Evolutionary conservation across 1,140 invertebrate genomes (phyloP), one percentile per base, ranked within the genome.

Genomic region (Mya arenaria): DNA sequence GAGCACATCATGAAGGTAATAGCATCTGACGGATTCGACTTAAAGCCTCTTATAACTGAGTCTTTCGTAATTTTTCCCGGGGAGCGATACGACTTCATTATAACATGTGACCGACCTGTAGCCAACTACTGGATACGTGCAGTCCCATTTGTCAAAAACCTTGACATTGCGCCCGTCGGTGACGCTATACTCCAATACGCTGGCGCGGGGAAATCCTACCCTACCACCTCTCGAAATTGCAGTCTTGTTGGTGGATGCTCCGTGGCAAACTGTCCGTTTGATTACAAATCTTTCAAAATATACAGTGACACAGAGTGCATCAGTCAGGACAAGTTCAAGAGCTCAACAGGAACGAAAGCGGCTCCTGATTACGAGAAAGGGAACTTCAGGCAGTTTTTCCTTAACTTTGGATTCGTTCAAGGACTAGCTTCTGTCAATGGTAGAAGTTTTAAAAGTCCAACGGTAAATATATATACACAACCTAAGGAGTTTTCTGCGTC

Each of bases 71-170:
- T 89, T 25, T 34, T 79, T 68, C 55, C 87, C 0, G 97, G 97
- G 0, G 97, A 98, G 90, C 93, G 97, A 63, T 97, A 96, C 89
- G 97, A 98, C 88, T 96, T 98, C 87, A 94, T 97, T 0, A 60
- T 98, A 0, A 93, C 95, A 44, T 95, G 96, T 23, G 94, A 95
- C 88, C 95, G 95, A 84, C 89, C 94, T 1, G 93, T 96, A 1
- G 94, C 93, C 41, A 96, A 86, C 36, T 98, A 97, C 90, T 98
- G 97, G 97, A 96, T 98, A 44, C 94, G 96, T 32, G 96, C 97
- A 15, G 77, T 69, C 55, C 83, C 81, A 10, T 23, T 85, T 23
- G n/a, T n/a, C n/a, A n/a, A n/a, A n/a, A 68, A 97, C 95, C 96
- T 97, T 88, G 97, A 96, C 87, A 95, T 96, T 88, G 92, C 95